phyloP scores from a whole-genome alignment of 2,797 vertebrate genomes.

The Spheniscus humboldti region DNA sequence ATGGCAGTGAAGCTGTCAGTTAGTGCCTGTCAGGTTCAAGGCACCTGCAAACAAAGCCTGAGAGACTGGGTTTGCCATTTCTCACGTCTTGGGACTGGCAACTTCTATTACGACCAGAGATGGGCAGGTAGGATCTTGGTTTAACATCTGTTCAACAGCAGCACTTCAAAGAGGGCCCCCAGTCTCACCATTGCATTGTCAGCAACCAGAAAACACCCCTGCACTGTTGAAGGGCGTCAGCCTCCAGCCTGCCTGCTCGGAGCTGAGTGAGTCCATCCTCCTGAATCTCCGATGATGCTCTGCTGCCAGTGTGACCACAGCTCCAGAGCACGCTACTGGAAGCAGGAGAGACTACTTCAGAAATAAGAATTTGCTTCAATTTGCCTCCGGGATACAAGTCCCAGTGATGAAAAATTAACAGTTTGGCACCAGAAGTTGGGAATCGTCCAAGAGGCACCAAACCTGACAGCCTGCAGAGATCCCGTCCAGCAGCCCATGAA shows the following conservation, averaged over 20 bases:
- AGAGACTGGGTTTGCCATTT: background rate
- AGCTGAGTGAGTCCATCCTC: background rate
- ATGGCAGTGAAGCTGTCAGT: background rate
- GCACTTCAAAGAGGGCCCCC: background rate
- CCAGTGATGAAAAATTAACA: background rate
- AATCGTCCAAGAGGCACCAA: constrained; percentile 9
- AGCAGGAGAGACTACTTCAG: background rate
- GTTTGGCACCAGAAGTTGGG: background rate
- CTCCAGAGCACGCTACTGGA: background rate
- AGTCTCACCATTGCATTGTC: background rate
- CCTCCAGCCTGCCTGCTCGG: background rate
- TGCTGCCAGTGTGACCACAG: background rate
- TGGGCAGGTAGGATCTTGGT: background rate
- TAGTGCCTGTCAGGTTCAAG: constrained; percentile 48
- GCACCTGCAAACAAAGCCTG: constrained; percentile 43
- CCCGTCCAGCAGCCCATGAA: background rate
- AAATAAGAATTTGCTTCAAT: background rate
- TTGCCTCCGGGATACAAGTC: background rate
- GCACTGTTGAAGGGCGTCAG: background rate
- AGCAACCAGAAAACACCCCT: background rate
- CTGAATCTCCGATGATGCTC: rapidly evolving
- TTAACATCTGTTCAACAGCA: background rate
- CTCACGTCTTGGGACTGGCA: background rate
- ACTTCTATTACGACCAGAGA: background rate
- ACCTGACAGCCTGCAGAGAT: background rate